phyloP scores from a whole-genome alignment of 2,797 vertebrate genomes.

The Nyctibius grandis region DNA sequence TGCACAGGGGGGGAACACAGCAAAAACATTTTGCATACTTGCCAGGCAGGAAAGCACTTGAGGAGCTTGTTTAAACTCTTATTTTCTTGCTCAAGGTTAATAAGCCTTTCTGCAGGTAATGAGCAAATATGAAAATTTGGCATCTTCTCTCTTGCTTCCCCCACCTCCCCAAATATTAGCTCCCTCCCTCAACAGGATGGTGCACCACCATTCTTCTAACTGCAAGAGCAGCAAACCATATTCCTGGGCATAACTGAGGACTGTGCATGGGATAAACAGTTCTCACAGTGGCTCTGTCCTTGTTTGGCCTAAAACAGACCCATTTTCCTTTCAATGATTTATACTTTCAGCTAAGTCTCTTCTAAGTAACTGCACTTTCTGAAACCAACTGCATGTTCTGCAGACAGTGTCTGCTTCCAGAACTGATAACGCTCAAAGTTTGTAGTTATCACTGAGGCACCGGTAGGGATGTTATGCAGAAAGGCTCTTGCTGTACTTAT shows the following conservation, averaged over 20 bases:
- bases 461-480: no score
- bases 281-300: no score
- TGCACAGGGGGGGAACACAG: neutral
- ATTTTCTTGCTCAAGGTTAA: neutral
- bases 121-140: neutral
- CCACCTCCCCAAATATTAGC: neutral
- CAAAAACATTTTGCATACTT: neutral
- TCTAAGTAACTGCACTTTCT: no score
- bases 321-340: no score
- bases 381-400: no score
- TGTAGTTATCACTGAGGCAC: no score
- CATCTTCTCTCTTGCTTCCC: neutral
- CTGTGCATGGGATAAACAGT: neutral
- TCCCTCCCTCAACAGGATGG: neutral
- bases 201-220: neutral
- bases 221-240: neutral
- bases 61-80: neutral
- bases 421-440: no score
- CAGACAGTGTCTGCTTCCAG: no score
- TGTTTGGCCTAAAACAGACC: no score
- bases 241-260: neutral
- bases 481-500: no score
- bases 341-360: no score
- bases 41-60: neutral
- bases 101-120: neutral